Evolutionary conservation across 2,113 vertebrate genomes (phyloP).

Genomic region (Cephalopholis sonnerati): DNA sequence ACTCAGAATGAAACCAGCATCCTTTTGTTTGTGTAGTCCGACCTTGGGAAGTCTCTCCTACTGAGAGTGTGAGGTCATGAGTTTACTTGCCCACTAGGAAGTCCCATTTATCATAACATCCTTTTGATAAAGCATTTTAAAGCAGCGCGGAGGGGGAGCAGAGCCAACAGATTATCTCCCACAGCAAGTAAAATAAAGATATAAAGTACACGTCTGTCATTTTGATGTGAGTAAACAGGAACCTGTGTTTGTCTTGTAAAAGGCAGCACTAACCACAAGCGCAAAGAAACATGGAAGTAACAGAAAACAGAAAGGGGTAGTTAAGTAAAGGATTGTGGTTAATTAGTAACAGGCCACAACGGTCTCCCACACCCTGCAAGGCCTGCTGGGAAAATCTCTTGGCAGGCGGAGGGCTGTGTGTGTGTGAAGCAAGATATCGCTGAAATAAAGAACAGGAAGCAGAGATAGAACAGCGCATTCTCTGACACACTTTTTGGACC

Average conservation of each 20-base stretch:
- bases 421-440: slow-evolving; percentile 37
- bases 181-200: not conserved
- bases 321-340: slow-evolving; percentile 70
- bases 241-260: not conserved
- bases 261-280: slow-evolving; percentile 9
- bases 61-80: slow-evolving; percentile 58
- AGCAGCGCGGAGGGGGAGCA: not conserved
- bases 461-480: slow-evolving; percentile 30
- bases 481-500: not conserved
- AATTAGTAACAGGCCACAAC: slow-evolving; percentile 84
- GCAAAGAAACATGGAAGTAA: not conserved
- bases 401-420: slow-evolving; percentile 45
- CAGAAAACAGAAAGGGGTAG: slow-evolving; percentile 53
- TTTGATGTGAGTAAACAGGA: not conserved
- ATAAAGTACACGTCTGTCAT: not conserved
- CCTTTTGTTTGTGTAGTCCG: slow-evolving; percentile 64
- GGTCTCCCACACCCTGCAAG: slow-evolving; percentile 57
- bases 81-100: slow-evolving; percentile 58
- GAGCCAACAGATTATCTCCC: not conserved
- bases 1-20: slow-evolving; percentile 52
- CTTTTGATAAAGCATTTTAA: slow-evolving; percentile 49
- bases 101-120: slow-evolving; percentile 63
- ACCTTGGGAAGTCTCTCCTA: slow-evolving; percentile 59
- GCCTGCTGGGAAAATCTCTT: slow-evolving; percentile 72
- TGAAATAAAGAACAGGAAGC: slow-evolving; percentile 64